phyloP scores from a whole-genome alignment of 2,888 invertebrate genomes.

The Oscheius sp. region DNA sequence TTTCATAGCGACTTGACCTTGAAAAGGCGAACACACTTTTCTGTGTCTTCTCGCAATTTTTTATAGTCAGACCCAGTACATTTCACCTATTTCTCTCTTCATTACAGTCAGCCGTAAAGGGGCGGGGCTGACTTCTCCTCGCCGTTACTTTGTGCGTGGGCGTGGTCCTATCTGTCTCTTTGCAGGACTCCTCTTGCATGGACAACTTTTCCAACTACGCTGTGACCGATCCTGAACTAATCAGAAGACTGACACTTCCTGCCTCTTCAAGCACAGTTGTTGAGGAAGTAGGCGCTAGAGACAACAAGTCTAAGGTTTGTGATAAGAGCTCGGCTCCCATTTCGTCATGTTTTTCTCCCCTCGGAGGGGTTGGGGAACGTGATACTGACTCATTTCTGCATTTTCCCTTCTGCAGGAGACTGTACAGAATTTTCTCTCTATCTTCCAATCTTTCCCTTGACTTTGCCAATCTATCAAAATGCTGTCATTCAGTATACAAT shows the following conservation, averaged over 20 bases:
- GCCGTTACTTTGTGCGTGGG: slow-evolving; percentile 32
- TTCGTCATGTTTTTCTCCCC: slow-evolving; percentile 9
- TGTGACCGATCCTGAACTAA: slow-evolving; percentile 23
- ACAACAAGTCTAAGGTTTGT: slow-evolving; percentile 28
- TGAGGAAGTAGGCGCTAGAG: background rate
- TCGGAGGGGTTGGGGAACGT: slow-evolving; percentile 8
- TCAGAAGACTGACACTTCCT: slow-evolving; percentile 22
- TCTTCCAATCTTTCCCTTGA: background rate
- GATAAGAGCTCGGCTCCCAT: slow-evolving; percentile 14
- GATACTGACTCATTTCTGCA: too few species aligned
- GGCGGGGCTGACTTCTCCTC: slow-evolving; percentile 37
- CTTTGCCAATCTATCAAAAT: too few species aligned
- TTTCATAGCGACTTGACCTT: slow-evolving; percentile 9
- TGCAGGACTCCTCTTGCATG: slow-evolving; percentile 33
- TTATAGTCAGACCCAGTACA: background rate
- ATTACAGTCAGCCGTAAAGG: slow-evolving; percentile 25
- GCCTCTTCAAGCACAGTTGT: background rate
- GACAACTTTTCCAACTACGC: slow-evolving; percentile 33
- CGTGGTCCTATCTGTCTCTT: slow-evolving; percentile 21
- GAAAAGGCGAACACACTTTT: background rate
- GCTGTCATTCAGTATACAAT: too few species aligned
- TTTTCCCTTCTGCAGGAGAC: too few species aligned
- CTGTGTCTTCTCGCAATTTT: background rate
- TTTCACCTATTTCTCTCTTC: slow-evolving; percentile 16
- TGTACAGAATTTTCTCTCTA: background rate